These are phyloP conservation scores for Coregonus sp. DNA, from an alignment of 2,797 vertebrate species.

Conservation along the genomic window DNA sequence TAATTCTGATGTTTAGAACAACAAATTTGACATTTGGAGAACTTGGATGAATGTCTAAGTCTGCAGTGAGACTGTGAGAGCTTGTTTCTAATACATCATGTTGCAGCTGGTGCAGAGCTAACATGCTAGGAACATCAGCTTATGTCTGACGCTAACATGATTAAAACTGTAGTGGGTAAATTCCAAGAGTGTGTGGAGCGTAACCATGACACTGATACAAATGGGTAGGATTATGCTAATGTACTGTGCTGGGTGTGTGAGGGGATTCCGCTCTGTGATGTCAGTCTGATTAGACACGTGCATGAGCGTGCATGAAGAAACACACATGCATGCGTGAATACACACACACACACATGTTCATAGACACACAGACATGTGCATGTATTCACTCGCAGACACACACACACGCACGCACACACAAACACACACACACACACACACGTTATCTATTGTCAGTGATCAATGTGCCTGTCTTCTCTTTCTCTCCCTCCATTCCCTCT, in stretches of 20 bases:
- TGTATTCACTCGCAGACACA: too few relatives aligned
- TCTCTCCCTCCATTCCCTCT: constrained; percentile 16
- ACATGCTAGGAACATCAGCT: constrained; percentile 63
- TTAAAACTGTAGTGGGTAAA: constrained; percentile 66
- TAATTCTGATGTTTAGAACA: too few relatives aligned
- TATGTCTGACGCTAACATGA: constrained; percentile 66
- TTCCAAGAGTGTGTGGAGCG: constrained; percentile 48
- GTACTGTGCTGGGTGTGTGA: constrained; percentile 22
- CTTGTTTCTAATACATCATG: too few relatives aligned
- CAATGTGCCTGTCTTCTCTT: neutral
- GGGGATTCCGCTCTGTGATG: neutral
- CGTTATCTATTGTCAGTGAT: too few relatives aligned
- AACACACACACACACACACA: too few relatives aligned
- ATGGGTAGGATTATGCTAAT: constrained; percentile 66
- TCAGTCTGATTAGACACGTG: constrained; percentile 5
- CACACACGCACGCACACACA: too few relatives aligned
- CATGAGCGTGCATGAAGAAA: constrained; percentile 1
- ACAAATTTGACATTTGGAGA: too few relatives aligned
- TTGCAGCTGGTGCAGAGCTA: neutral
- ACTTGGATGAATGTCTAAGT: too few relatives aligned
- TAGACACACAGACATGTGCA: too few relatives aligned
- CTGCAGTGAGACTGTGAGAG: too few relatives aligned
- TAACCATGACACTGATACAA: constrained; percentile 60
- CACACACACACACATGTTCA: too few relatives aligned
- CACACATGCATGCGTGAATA: neutral